These are phyloP conservation scores for Aleiodes testaceus DNA, from an alignment of 2,888 invertebrate genomes.

Conservation along the genomic window DNA sequence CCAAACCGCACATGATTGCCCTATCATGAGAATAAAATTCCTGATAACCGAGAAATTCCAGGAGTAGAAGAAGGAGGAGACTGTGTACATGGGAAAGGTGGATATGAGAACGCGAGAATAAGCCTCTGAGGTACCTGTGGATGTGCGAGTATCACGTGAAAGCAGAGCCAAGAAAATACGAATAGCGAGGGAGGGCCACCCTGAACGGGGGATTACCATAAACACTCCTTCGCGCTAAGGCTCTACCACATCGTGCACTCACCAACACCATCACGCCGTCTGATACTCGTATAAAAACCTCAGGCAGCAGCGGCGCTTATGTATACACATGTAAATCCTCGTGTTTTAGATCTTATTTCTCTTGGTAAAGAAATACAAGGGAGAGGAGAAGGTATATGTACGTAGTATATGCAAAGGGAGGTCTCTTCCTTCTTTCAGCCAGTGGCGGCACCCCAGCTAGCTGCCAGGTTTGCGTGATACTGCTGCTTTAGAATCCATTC, in stretches of 20 bases:
- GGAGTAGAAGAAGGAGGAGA: not conserved
- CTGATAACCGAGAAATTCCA: constrained; percentile 34
- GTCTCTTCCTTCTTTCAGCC: not conserved
- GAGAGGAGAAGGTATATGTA: constrained; percentile 17
- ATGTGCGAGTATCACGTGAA: constrained; percentile 23
- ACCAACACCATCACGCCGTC: constrained; percentile 26
- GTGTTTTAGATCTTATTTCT: constrained; percentile 63
- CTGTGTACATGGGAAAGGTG: constrained; percentile 16
- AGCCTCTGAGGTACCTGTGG: constrained; percentile 10
- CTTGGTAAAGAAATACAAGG: not conserved
- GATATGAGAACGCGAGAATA: constrained; percentile 25
- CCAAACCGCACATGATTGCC: not conserved
- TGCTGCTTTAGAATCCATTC: constrained; percentile 16
- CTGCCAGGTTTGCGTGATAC: constrained; percentile 13
- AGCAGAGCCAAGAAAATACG: constrained; percentile 28
- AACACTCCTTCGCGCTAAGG: constrained; percentile 57
- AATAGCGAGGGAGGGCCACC: constrained; percentile 60
- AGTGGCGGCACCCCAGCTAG: constrained; percentile 4
- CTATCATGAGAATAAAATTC: constrained; percentile 30
- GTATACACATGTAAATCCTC: constrained; percentile 66
- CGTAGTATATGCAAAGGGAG: not conserved
- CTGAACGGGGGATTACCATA: constrained; percentile 64
- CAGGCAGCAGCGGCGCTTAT: constrained; percentile 36
- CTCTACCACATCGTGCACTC: constrained; percentile 55
- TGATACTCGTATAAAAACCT: constrained; percentile 30